Percentiles rank a stretch among this genome's conserved stretches.
These are phyloP conservation scores for Gavialis gangeticus DNA, from an alignment of 2,113 vertebrate species.

Conservation along the genomic window DNA sequence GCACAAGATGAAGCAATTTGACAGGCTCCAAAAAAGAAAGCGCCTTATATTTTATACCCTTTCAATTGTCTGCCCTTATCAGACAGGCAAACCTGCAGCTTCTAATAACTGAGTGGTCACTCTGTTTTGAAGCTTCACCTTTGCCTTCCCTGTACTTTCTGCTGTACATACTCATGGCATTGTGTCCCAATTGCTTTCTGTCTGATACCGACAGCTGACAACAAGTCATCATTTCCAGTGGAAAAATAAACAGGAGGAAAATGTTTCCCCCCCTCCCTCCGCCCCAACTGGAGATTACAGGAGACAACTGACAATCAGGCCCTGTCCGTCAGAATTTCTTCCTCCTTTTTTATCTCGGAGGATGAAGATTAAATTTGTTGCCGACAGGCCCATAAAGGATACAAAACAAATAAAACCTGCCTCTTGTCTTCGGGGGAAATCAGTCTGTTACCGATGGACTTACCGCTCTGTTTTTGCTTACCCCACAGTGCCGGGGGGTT, in stretches of 20 bases:
- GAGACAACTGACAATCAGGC: background rate
- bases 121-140: background rate
- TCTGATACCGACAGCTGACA: background rate
- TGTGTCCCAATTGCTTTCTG: background rate
- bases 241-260: background rate
- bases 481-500: background rate
- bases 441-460: background rate
- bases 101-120: accelerated
- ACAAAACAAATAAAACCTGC: background rate
- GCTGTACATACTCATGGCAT: too few species aligned
- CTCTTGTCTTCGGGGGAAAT: background rate
- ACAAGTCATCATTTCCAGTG: background rate
- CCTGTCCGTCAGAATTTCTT: background rate
- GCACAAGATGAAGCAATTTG: background rate
- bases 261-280: background rate
- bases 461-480: accelerated
- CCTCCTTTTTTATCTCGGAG: background rate
- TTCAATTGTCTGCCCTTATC: background rate
- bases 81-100: background rate
- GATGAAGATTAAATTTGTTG: background rate
- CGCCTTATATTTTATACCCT: background rate
- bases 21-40: background rate
- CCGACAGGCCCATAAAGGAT: background rate
- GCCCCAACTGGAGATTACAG: background rate
- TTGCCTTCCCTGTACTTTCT: background rate